A percentile compares a stretch with the other conserved stretches of the same genome.
Evolutionary conservation across 64 coral and sea anemone species (phyloP).

Genomic region (Hydrozoanthus tunicans): DNA sequence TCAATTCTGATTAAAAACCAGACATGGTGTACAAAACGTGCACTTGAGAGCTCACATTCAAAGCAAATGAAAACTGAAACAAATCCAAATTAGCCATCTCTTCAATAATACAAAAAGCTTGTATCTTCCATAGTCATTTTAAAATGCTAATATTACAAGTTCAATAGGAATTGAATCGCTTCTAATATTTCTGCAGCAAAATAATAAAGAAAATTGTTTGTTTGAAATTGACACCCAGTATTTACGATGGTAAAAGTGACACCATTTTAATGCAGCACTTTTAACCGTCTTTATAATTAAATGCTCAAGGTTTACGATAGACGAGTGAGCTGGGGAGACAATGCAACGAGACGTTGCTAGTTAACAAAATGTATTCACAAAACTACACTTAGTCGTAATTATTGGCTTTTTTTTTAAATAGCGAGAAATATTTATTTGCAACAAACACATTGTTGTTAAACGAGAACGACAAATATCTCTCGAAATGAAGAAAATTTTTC

Average conservation of each 20-base stretch:
- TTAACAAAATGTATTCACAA: neutral
- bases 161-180: neutral
- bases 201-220: slow-evolving; percentile 9
- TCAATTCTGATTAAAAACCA: neutral
- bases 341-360: slow-evolving; percentile 2
- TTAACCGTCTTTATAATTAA: neutral
- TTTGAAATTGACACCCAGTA: slow-evolving; percentile 24
- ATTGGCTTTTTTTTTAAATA: neutral
- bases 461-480: neutral
- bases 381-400: slow-evolving; percentile 23
- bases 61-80: neutral
- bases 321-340: neutral
- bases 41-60: neutral
- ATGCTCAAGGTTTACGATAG: slow-evolving; percentile 24
- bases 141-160: neutral
- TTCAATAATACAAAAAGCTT: neutral
- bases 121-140: too few relatives aligned
- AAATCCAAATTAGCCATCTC: neutral
- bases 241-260: slow-evolving; percentile 6
- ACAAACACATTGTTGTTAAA: neutral
- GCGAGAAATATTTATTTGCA: neutral
- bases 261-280: neutral
- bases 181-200: slow-evolving; percentile 16
- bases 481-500: neutral
- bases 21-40: neutral